Conservation (phyloP, 2,113 vertebrate genomes). For the Pelodiscus sinensis region DNA sequence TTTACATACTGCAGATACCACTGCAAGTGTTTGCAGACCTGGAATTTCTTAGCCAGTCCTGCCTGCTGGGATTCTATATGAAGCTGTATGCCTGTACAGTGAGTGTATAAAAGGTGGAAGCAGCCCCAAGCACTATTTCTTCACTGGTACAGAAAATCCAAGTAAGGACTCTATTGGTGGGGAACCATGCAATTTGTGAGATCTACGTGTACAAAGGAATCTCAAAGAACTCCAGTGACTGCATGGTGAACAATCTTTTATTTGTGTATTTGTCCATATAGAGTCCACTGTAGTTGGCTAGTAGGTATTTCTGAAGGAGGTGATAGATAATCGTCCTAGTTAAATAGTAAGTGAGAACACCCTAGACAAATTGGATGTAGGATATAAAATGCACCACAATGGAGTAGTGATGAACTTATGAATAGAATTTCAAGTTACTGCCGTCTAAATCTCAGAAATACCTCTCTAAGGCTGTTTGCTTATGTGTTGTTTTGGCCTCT, state of each 20-base stretch:
- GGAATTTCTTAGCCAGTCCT: not conserved
- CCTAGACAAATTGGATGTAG: not conserved
- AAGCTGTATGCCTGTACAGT: not conserved
- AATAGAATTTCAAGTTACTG: conserved; percentile 7
- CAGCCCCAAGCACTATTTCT: not conserved
- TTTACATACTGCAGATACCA: not conserved
- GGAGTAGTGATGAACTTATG: conserved; percentile 4
- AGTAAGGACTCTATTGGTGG: not conserved
- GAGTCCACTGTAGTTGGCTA: not conserved
- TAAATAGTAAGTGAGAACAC: not conserved
- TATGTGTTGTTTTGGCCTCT: not conserved
- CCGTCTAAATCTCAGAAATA: conserved; percentile 14
- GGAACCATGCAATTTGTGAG: not conserved
- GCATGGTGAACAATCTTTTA: not conserved
- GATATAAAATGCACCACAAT: not conserved
- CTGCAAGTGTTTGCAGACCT: not conserved
- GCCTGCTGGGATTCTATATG: not conserved
- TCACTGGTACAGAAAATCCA: not conserved
- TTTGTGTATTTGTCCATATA: not conserved
- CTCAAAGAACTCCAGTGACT: not conserved
- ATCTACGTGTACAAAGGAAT: not conserved
- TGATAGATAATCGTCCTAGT: not conserved
- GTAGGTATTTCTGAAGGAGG: not conserved
- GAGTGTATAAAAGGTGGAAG: not conserved
- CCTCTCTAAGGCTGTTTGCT: not conserved